phyloP scores from a whole-genome alignment of 2,797 vertebrate genomes.

The Oryzias sinensis region DNA sequence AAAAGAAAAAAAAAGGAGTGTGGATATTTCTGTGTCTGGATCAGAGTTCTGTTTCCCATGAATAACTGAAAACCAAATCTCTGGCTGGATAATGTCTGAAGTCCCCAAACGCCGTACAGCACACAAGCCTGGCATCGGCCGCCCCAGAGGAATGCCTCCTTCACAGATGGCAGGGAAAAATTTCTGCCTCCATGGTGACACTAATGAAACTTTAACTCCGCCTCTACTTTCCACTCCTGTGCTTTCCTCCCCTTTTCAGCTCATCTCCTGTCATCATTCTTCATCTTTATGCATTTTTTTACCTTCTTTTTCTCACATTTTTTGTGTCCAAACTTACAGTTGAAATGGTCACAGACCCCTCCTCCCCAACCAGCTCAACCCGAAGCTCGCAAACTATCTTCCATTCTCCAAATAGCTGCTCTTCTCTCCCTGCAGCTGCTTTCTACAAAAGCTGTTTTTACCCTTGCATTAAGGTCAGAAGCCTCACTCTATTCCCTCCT shows the following conservation, averaged over 20 bases:
- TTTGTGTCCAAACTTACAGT: constrained; percentile 21
- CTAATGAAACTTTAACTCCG: constrained; percentile 63
- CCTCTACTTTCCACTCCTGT: not conserved
- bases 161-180: constrained; percentile 64
- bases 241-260: constrained; percentile 7
- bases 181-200: constrained; percentile 58
- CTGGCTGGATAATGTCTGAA: constrained; percentile 24
- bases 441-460: constrained; percentile 13
- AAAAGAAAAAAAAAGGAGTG: not conserved
- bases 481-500: constrained; percentile 24
- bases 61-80: constrained; percentile 48
- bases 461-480: constrained; percentile 48
- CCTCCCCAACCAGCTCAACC: not conserved
- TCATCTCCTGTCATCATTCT: constrained; percentile 27
- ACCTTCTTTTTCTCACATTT: constrained; percentile 18
- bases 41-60: constrained; percentile 29
- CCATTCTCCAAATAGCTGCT: constrained; percentile 14
- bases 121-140: constrained; percentile 39
- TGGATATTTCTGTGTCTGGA: constrained; percentile 14
- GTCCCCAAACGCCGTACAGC: constrained; percentile 37
- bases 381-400: constrained; percentile 25
- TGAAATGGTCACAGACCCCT: too few species aligned
- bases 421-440: constrained; percentile 25
- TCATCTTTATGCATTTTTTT: constrained; percentile 3
- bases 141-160: constrained; percentile 54